phyloP scores from a whole-genome alignment of 2,797 vertebrate genomes.

The Dromococcyx pavoninus region DNA sequence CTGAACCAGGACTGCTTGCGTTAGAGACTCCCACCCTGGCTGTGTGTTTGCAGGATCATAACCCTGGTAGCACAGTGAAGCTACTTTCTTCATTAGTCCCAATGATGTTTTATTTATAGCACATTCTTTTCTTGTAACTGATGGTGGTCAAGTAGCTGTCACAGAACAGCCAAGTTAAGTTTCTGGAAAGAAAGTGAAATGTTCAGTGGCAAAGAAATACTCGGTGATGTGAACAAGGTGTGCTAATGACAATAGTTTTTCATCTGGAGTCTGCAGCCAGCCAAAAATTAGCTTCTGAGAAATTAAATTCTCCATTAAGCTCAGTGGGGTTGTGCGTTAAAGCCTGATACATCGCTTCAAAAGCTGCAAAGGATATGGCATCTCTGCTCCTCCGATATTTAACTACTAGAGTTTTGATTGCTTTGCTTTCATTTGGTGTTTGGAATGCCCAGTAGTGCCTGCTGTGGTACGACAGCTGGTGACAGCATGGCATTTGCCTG shows the following conservation, averaged over 20 bases:
- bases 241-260: slow-evolving; percentile 41
- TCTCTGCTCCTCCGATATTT: not conserved
- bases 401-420: not conserved
- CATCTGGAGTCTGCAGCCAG: slow-evolving; percentile 36
- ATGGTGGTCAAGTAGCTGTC: not conserved
- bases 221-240: not conserved
- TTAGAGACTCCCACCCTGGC: not conserved
- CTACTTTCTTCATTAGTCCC: not conserved
- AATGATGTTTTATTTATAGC: not conserved
- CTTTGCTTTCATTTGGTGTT: not conserved
- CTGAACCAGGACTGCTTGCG: not conserved
- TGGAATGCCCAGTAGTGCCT: not conserved
- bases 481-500: not conserved
- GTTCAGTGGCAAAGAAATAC: not conserved
- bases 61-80: not conserved
- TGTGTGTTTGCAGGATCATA: not conserved
- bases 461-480: not conserved
- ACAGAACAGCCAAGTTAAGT: not conserved
- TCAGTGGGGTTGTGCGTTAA: not conserved
- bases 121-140: not conserved
- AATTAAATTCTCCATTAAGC: slow-evolving; percentile 42
- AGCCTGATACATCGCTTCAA: not conserved
- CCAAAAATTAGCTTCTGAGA: slow-evolving; percentile 45
- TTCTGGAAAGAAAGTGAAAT: not conserved
- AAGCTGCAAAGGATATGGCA: not conserved